Conservation (phyloP, 2,888 invertebrate species). For the Drosophila yooni region DNA sequence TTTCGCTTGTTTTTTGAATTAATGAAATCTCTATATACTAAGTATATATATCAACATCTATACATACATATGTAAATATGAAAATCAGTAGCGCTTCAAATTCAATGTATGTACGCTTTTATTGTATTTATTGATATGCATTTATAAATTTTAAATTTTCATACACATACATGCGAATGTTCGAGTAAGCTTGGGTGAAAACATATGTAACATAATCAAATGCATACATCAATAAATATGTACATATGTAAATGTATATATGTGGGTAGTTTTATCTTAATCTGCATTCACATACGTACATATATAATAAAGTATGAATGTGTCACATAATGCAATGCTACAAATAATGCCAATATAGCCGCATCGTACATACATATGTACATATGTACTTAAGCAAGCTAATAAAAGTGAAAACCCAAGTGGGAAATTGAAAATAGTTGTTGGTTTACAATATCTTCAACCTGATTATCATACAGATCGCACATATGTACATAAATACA, state of each 20-base stretch:
- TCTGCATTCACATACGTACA: background rate
- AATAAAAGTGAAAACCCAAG: background rate
- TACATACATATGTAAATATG: conserved; percentile 3
- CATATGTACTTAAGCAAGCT: background rate
- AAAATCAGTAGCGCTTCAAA: conserved; percentile 25
- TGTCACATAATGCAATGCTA: background rate
- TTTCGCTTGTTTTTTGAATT: conserved; percentile 30
- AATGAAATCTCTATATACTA: conserved; percentile 65
- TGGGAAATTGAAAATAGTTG: background rate
- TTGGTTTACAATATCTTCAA: background rate
- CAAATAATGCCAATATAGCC: background rate
- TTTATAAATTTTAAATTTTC: conserved; percentile 65
- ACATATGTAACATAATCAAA: conserved; percentile 3
- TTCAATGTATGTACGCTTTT: conserved; percentile 42
- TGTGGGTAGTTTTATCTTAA: background rate
- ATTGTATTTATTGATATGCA: conserved; percentile 75
- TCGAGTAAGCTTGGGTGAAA: conserved; percentile 10
- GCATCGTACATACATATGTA: background rate
- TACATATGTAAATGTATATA: background rate
- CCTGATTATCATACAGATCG: background rate
- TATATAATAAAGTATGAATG: background rate
- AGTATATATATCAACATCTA: conserved; percentile 37
- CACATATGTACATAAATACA: background rate
- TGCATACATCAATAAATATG: background rate
- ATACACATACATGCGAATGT: conserved; percentile 22